Percentiles rank a stretch among this genome's conserved stretches.
Conservation (phyloP, 2,888 invertebrate genomes). For the Andrena fulva region DNA sequence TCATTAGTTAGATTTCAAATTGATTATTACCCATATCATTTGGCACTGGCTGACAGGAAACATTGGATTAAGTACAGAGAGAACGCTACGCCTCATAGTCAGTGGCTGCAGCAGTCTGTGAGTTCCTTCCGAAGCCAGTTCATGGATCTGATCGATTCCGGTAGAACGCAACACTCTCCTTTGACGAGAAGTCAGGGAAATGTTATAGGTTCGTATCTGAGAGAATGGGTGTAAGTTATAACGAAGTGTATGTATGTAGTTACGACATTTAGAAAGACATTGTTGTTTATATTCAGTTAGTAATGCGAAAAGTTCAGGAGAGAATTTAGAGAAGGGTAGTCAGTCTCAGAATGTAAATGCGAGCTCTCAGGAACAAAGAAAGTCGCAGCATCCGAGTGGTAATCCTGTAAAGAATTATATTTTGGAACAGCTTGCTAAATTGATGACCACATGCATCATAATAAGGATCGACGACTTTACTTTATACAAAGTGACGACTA, state of each 20-base stretch:
- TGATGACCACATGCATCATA: conserved; percentile 97
- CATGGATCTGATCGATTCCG: conserved; percentile 90
- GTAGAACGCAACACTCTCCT: conserved; percentile 86
- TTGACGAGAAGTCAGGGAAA: conserved; percentile 83
- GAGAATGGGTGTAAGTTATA: not conserved
- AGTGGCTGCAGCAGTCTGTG: conserved; percentile 95
- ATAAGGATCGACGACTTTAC: conserved; percentile 96
- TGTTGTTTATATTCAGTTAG: conserved; percentile 55
- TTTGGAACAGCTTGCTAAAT: conserved; percentile 91
- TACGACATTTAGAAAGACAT: conserved; percentile 29
- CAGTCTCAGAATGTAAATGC: conserved; percentile 74
- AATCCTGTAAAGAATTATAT: conserved; percentile 89
- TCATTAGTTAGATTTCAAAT: conserved; percentile 94
- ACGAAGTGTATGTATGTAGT: not conserved
- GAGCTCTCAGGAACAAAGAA: conserved; percentile 77
- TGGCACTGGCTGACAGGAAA: conserved; percentile 94
- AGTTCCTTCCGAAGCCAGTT: conserved; percentile 91
- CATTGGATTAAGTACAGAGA: conserved; percentile 95
- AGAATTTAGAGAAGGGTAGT: conserved; percentile 75
- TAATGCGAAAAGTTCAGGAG: conserved; percentile 69
- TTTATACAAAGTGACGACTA: conserved; percentile 93
- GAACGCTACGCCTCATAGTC: conserved; percentile 91
- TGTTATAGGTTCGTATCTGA: conserved; percentile 67
- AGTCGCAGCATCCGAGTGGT: conserved; percentile 79
- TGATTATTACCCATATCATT: conserved; percentile 98